A percentile compares a stretch with the other conserved stretches of the same genome.
Conservation (phyloP, 2,888 invertebrate species). For the Hylaea fasciaria region DNA sequence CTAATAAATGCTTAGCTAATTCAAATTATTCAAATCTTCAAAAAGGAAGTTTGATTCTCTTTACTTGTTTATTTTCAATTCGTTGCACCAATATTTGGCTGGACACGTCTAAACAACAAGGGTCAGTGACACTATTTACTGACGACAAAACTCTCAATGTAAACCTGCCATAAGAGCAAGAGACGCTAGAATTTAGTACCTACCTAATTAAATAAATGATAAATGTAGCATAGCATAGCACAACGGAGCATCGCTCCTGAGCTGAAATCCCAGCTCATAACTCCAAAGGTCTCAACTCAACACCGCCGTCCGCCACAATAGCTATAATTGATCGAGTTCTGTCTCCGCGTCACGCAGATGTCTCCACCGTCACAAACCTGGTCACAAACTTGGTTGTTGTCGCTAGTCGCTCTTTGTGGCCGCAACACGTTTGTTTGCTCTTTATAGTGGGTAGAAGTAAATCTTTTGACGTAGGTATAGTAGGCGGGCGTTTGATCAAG, state of each 20-base stretch:
- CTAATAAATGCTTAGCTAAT: too few species aligned
- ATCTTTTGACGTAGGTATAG: conserved; percentile 67
- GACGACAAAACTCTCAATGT: too few species aligned
- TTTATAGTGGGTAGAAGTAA: conserved; percentile 64
- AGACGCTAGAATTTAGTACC: too few species aligned
- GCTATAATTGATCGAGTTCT: conserved; percentile 78
- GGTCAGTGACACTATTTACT: too few species aligned
- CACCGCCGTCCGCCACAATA: conserved; percentile 72
- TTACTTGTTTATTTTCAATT: too few species aligned
- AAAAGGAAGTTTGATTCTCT: too few species aligned
- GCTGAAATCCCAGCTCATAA: neutral
- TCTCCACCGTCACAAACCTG: conserved; percentile 50
- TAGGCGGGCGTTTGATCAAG: conserved; percentile 28
- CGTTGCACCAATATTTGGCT: too few species aligned
- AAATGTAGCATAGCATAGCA: neutral
- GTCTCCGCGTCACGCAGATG: conserved; percentile 67
- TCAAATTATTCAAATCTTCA: too few species aligned
- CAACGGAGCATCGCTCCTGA: neutral
- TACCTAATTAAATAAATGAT: neutral
- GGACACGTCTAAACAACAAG: too few species aligned
- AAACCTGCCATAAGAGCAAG: too few species aligned
- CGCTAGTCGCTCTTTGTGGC: conserved; percentile 55
- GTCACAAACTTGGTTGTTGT: conserved; percentile 30
- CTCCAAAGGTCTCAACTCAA: conserved; percentile 62
- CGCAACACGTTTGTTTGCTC: conserved; percentile 66